Conservation (phyloP, 2,797 vertebrate species). For the Tokudaia tokunoshimensis region DNA sequence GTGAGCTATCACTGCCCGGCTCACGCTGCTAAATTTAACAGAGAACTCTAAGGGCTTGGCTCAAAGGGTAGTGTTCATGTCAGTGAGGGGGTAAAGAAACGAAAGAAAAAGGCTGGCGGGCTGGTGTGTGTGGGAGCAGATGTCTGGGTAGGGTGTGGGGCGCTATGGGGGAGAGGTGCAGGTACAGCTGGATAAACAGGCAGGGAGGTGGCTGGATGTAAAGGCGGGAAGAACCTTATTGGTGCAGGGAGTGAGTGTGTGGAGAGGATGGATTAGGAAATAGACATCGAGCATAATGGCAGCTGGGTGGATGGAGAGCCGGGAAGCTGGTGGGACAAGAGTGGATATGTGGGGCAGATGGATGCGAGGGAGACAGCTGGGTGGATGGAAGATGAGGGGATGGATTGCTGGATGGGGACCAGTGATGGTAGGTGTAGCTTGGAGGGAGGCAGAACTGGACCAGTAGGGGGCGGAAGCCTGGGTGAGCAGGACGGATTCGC, state of each 20-base stretch:
- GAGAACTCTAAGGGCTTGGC: neutral
- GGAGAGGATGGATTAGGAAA: neutral
- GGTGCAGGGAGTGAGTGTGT: too few species aligned
- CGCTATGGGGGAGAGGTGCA: neutral
- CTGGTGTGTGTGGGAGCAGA: rapidly evolving
- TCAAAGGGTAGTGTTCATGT: neutral
- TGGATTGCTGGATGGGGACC: too few species aligned
- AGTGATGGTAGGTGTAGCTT: neutral
- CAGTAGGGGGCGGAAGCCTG: too few species aligned
- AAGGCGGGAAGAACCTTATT: rapidly evolving
- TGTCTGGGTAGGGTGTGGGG: neutral
- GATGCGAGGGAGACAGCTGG: neutral
- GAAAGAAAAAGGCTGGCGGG: neutral
- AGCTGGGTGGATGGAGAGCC: neutral
- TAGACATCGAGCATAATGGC: neutral
- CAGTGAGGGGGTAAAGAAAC: neutral
- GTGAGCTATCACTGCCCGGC: too few species aligned
- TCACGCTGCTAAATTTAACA: neutral
- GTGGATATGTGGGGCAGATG: too few species aligned
- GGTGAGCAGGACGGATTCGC: too few species aligned
- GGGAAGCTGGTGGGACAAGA: neutral
- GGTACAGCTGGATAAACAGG: neutral
- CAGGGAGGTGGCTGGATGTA: neutral
- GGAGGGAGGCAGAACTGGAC: neutral
- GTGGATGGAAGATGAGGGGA: rapidly evolving